Evolutionary conservation across 2,888 invertebrate genomes (phyloP).

Genomic region (Brachyptera risi): DNA sequence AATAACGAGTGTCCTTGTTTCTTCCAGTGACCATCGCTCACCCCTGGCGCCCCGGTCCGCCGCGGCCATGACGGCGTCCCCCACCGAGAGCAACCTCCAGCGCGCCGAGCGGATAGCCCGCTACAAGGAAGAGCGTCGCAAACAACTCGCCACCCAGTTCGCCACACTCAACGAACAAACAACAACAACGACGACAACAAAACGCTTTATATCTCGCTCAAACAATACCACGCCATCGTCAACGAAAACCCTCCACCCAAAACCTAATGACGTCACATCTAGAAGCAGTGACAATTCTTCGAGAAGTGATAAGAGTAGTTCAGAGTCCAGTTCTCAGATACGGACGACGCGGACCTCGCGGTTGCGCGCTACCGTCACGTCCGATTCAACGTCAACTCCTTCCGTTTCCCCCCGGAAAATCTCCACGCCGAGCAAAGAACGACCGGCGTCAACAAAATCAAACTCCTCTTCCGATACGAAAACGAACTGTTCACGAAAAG

Average conservation of each 20-base stretch:
- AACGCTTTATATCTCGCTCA: conserved; percentile 38
- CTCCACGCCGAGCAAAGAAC: background rate
- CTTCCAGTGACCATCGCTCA: conserved; percentile 6
- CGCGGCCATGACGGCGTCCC: conserved; percentile 4
- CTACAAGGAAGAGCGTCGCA: conserved; percentile 69
- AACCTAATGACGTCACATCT: too few relatives aligned
- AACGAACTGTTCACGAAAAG: too few relatives aligned
- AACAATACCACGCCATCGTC: conserved; percentile 27
- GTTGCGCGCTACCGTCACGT: conserved; percentile 57
- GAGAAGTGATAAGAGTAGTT: too few relatives aligned
- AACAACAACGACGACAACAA: conserved; percentile 34
- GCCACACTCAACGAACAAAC: conserved; percentile 29
- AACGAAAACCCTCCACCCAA: conserved; percentile 4
- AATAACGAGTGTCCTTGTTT: too few relatives aligned
- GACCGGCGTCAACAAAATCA: background rate
- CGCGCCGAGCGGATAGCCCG: conserved; percentile 60
- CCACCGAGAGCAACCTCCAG: background rate
- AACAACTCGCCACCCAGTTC: conserved; percentile 59
- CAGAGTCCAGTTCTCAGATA: conserved; percentile 44
- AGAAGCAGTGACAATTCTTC: too few relatives aligned
- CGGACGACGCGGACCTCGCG: conserved; percentile 69
- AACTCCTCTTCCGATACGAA: background rate
- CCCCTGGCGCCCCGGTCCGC: background rate
- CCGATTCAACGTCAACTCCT: background rate
- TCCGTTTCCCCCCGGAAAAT: background rate